phyloP scores from a whole-genome alignment of 2,888 invertebrate species.

The Drosophila meridiana region DNA sequence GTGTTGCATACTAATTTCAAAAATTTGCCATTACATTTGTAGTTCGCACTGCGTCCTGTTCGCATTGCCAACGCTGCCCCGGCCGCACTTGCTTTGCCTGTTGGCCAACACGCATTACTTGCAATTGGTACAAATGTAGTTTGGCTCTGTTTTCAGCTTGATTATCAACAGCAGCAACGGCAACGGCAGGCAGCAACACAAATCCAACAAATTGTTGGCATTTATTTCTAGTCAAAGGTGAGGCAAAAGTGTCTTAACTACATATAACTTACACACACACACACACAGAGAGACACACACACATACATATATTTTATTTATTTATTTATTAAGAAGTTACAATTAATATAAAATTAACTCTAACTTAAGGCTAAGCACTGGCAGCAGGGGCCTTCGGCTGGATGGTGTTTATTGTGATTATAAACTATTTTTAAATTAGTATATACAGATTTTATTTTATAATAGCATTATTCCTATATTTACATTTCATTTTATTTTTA shows the following conservation, averaged over 20 bases:
- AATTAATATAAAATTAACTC: no score
- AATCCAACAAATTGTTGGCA: constrained; percentile 58
- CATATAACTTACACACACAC: constrained; percentile 27
- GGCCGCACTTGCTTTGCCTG: background rate
- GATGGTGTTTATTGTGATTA: no score
- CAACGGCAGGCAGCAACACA: constrained; percentile 41
- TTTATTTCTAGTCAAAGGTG: constrained; percentile 73
- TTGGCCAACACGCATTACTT: constrained; percentile 33
- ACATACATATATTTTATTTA: constrained; percentile 17
- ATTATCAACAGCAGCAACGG: constrained; percentile 57
- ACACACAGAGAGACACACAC: background rate
- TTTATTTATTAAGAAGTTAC: no score
- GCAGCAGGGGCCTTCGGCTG: no score
- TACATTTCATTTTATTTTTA: no score
- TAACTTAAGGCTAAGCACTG: no score
- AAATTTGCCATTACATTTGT: constrained; percentile 80
- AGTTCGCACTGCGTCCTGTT: constrained; percentile 54
- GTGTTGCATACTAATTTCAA: constrained; percentile 80
- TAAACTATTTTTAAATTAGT: no score
- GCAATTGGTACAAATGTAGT: constrained; percentile 61
- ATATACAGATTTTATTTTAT: no score
- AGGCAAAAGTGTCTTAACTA: constrained; percentile 59
- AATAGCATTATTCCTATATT: no score
- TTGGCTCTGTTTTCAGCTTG: constrained; percentile 57
- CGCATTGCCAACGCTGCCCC: background rate